These are phyloP conservation scores for Borostomias antarcticus DNA, from an alignment of 2,797 vertebrate genomes.

Conservation along the genomic window DNA sequence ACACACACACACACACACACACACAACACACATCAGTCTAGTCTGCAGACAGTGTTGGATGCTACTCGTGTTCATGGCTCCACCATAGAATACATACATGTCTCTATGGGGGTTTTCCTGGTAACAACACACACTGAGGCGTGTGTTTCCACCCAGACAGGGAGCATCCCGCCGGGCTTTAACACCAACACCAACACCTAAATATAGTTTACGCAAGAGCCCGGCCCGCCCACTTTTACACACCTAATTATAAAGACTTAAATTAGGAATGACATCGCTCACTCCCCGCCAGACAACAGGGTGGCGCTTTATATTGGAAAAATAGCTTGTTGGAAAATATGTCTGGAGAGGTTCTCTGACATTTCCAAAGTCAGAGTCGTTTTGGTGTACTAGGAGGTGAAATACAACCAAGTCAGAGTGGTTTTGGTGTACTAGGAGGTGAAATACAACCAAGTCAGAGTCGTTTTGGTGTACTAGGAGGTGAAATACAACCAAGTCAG, in stretches of 20 bases:
- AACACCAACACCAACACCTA: constrained; percentile 25
- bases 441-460: too few relatives aligned
- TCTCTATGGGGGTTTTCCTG: too few relatives aligned
- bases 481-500: too few relatives aligned
- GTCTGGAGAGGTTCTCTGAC: constrained; percentile 17
- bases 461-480: too few relatives aligned
- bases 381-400: too few relatives aligned
- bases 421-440: too few relatives aligned
- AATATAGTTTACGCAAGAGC: constrained; percentile 32
- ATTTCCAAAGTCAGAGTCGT: constrained; percentile 24
- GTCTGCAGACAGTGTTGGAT: too few relatives aligned
- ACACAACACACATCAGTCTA: neutral
- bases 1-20: constrained; percentile 5
- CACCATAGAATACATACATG: too few relatives aligned
- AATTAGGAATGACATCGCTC: constrained; percentile 34
- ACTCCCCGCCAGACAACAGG: constrained; percentile 23
- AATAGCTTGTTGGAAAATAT: constrained; percentile 24
- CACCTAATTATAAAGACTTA: constrained; percentile 31
- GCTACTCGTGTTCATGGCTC: too few relatives aligned
- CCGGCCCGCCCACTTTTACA: constrained; percentile 4
- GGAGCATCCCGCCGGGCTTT: neutral
- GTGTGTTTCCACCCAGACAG: neutral
- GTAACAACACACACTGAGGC: too few relatives aligned
- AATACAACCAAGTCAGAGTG: too few relatives aligned
- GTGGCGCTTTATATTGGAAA: constrained; percentile 20